phyloP scores from a whole-genome alignment of 2,888 invertebrate genomes.

The Apotomis betuletana region DNA sequence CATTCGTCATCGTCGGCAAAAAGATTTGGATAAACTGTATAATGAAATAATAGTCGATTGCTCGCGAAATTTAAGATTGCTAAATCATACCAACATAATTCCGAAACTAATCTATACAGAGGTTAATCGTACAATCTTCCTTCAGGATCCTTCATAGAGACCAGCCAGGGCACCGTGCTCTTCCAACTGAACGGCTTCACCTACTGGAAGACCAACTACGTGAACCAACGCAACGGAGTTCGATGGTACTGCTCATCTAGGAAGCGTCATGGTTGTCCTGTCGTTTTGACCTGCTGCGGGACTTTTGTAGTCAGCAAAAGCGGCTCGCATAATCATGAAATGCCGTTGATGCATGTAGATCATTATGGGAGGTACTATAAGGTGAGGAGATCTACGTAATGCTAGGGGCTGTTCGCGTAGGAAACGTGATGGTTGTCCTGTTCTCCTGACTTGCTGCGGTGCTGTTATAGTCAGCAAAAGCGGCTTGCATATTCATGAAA shows the following conservation, averaged over 20 bases:
- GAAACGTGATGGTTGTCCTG: background rate
- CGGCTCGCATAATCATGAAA: slow-evolving; percentile 45
- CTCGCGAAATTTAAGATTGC: no score
- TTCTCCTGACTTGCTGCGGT: no score
- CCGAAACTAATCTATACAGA: background rate
- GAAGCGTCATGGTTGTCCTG: slow-evolving; percentile 44
- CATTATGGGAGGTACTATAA: slow-evolving; percentile 14
- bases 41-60: no score
- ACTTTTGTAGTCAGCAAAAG: slow-evolving; percentile 29
- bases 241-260: slow-evolving; percentile 45
- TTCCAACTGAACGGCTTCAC: slow-evolving; percentile 42
- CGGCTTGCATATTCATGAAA: no score
- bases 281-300: slow-evolving; percentile 42
- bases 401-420: background rate
- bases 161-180: slow-evolving; percentile 38
- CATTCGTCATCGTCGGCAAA: no score
- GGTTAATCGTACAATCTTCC: background rate
- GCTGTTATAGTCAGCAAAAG: no score
- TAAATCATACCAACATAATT: no score
- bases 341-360: slow-evolving; percentile 37
- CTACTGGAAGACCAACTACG: slow-evolving; percentile 42
- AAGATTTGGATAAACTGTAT: no score
- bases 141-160: slow-evolving; percentile 42
- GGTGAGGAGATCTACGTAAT: background rate
- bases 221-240: slow-evolving; percentile 14